Percentiles rank a stretch among this genome's conserved stretches.
Conservation (phyloP, 2,797 vertebrate species). For the Gallinago stenura region DNA sequence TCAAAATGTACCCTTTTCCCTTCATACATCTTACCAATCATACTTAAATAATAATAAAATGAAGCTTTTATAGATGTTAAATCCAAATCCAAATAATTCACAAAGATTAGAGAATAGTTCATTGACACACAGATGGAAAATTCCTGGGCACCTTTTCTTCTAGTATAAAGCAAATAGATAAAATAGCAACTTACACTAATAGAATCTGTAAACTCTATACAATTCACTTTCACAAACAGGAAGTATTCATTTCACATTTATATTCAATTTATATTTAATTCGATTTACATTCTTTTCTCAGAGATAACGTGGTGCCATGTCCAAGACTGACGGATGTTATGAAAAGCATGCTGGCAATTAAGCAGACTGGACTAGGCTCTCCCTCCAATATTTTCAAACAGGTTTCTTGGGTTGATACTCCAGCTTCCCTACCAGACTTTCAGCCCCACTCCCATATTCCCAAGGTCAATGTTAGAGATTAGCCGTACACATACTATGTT, state of each 20-base stretch:
- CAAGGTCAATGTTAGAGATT: not conserved
- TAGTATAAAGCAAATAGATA: not conserved
- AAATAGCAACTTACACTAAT: not conserved
- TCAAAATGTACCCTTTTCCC: not conserved
- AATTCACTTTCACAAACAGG: not conserved
- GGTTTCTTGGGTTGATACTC: not conserved
- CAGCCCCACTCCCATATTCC: not conserved
- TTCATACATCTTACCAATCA: slow-evolving; percentile 51
- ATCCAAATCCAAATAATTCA: slow-evolving; percentile 7
- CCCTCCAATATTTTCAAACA: not conserved
- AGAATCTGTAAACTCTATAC: not conserved
- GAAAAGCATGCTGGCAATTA: not conserved
- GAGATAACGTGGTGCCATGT: not conserved
- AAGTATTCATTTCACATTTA: not conserved
- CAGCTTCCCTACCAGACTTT: not conserved
- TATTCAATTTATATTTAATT: not conserved
- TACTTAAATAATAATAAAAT: slow-evolving; percentile 25
- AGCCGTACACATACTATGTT: not conserved
- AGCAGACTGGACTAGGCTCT: not conserved
- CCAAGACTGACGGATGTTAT: not conserved
- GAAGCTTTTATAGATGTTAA: not conserved
- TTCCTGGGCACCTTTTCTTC: not conserved
- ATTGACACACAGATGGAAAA: slow-evolving; percentile 21
- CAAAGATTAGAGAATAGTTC: slow-evolving; percentile 29
- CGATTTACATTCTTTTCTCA: not conserved